Base-by-base conservation (phyloP, 1,140 invertebrate genomes). In the Halictus rubicundus region DNA sequence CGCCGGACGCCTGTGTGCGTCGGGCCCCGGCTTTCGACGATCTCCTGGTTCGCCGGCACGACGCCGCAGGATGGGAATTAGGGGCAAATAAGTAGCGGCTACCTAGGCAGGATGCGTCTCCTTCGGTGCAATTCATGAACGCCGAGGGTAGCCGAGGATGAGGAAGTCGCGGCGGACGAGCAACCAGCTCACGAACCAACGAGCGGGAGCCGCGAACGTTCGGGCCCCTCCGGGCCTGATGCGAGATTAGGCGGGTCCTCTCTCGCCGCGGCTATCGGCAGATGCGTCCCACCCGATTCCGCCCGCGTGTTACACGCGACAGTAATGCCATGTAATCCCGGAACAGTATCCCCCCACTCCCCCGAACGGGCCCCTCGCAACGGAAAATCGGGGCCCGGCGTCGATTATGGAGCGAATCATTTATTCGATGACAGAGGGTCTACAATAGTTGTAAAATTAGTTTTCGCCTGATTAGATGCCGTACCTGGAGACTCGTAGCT, bases 161-260 rank as follows among this genome's bases (percentile, higher is more conserved):
- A 39, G 49, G 49, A 66, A 60, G 68, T 54, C 59, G 59, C 42
- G 63, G 68, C 37, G 60, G 76, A 23, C 21, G 32, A 63, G 16
- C 46, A 46, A 14, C 14, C 39, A 63, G 27, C 54, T 6, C 21
- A 16, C 42, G 7, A 42, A 42, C 46, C 12, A 59, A 74, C 52
- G 68, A 74, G 77, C 81, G 63, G 82, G 68, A 73, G 84, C 82
- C 79, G 78, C 71, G 74, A 70, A 81, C 73, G 60, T 54, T 32
- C 77, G 12, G 79, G 75, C 87, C 87, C 87, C 77, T 72, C 64
- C 71, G 86, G 87, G 74, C 70, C 65, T 75, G 87, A 88, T 88
- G 68, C 78, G 65, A 88, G 87, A 88, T 88, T 88, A 88, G 83
- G 83, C 54, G 68, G 42, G 78, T 87, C 83, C 78, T 82, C 72